These are phyloP conservation scores for Epinotia ramella DNA, from an alignment of 2,888 invertebrate species.

Conservation along the genomic window DNA sequence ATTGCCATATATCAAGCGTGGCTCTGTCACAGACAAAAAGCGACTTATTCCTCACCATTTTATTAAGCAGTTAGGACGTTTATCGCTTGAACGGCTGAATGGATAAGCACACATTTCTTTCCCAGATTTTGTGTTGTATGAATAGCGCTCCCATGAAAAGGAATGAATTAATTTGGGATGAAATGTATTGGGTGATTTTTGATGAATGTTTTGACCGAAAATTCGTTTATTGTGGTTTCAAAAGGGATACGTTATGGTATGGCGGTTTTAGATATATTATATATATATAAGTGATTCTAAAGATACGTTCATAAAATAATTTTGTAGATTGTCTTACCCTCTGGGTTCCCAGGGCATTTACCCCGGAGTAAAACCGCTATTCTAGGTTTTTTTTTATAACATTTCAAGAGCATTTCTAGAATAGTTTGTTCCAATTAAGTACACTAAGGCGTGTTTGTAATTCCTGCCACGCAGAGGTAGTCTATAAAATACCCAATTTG, in stretches of 20 bases:
- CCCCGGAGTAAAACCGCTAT: too few species aligned
- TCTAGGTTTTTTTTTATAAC: too few species aligned
- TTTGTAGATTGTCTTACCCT: too few species aligned
- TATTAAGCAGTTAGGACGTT: slow-evolving; percentile 11
- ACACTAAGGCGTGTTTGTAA: too few species aligned
- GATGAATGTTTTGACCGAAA: slow-evolving; percentile 26
- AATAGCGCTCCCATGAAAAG: slow-evolving; percentile 27
- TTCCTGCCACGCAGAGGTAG: too few species aligned
- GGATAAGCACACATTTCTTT: slow-evolving; percentile 19
- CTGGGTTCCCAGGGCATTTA: too few species aligned
- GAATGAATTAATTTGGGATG: slow-evolving; percentile 33
- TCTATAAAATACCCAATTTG: too few species aligned
- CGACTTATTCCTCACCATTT: background rate
- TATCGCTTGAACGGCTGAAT: background rate
- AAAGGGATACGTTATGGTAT: background rate
- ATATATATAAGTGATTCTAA: too few species aligned
- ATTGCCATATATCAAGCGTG: slow-evolving; percentile 44
- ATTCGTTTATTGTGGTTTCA: slow-evolving; percentile 6
- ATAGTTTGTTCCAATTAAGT: too few species aligned
- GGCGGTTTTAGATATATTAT: background rate
- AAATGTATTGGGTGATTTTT: slow-evolving; percentile 19
- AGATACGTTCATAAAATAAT: too few species aligned
- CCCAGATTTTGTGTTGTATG: slow-evolving; percentile 10
- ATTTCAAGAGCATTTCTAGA: too few species aligned
- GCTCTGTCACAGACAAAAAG: background rate